phyloP scores from a whole-genome alignment of 2,113 vertebrate genomes.

The Prunella fulvescens region DNA sequence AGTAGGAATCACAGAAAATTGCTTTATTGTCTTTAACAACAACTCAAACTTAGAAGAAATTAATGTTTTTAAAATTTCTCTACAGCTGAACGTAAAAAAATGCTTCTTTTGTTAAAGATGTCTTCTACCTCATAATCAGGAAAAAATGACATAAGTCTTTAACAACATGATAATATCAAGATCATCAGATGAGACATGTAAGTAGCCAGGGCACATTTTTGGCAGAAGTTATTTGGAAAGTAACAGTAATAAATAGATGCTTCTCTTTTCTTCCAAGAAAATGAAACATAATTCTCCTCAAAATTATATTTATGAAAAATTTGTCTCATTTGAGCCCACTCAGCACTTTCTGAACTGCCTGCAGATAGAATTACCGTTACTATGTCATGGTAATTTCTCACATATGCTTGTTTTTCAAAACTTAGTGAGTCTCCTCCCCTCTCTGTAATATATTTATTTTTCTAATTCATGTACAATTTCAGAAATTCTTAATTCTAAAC shows the following conservation, averaged over 20 bases:
- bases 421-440: background rate
- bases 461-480: background rate
- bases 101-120: background rate
- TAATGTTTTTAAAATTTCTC: background rate
- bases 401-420: background rate
- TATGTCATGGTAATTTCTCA: background rate
- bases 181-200: background rate
- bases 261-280: background rate
- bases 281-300: background rate
- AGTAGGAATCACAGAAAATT: background rate
- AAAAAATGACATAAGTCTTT: background rate
- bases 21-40: background rate
- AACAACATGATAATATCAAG: background rate
- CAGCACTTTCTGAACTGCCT: background rate
- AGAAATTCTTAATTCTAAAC: background rate
- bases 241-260: background rate
- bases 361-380: background rate
- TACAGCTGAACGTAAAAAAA: background rate
- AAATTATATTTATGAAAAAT: background rate
- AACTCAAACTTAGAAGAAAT: background rate
- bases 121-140: background rate
- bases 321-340: background rate
- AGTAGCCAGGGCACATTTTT: background rate
- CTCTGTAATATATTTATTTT: background rate
- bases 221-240: background rate